Evolutionary conservation across 2,888 invertebrate genomes (phyloP).

Genomic region (Margaritifera margaritifera): DNA sequence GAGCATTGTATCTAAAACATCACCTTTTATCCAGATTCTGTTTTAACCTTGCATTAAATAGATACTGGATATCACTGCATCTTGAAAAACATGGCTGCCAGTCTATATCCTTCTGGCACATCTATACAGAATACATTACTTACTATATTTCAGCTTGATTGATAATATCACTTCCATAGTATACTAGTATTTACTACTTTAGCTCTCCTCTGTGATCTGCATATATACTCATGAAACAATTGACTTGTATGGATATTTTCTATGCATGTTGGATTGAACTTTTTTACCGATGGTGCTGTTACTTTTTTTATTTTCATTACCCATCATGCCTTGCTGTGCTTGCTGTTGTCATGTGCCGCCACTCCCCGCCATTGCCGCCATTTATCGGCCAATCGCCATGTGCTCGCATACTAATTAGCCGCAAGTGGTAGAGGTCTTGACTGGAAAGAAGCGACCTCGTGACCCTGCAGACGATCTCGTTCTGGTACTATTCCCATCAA

Average conservation of each 20-base stretch:
- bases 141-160: too few relatives aligned
- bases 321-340: conserved; percentile 73
- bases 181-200: too few relatives aligned
- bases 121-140: too few relatives aligned
- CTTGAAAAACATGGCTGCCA: too few relatives aligned
- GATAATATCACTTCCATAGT: too few relatives aligned
- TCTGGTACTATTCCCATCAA: conserved; percentile 84
- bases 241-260: conserved; percentile 5
- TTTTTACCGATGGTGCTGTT: conserved; percentile 70
- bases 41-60: too few relatives aligned
- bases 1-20: too few relatives aligned
- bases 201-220: too few relatives aligned
- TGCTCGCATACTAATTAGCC: conserved; percentile 73
- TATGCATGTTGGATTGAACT: conserved; percentile 66
- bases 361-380: conserved; percentile 72
- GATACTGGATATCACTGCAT: too few relatives aligned
- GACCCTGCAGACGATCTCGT: conserved; percentile 89
- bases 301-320: conserved; percentile 71
- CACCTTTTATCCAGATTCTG: too few relatives aligned
- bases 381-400: conserved; percentile 70
- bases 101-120: too few relatives aligned
- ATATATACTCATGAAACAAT: too few relatives aligned
- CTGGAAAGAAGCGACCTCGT: conserved; percentile 96
- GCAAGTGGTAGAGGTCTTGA: conserved; percentile 76
- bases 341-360: conserved; percentile 74